These are phyloP conservation scores for Platyrinchus mystaceus DNA, from an alignment of 2,797 vertebrate species.

Conservation along the genomic window DNA sequence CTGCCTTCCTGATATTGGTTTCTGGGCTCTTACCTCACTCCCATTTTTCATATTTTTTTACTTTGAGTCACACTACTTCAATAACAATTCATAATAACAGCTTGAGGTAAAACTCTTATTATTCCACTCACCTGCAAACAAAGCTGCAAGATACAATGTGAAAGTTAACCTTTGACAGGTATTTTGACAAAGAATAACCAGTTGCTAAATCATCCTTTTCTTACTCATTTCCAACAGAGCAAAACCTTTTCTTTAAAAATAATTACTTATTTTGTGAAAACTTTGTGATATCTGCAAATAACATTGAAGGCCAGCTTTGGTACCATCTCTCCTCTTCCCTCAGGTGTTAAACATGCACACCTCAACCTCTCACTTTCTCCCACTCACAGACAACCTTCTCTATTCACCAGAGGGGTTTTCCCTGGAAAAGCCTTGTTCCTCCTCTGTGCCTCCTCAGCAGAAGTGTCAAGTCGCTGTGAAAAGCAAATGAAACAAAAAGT, in stretches of 20 bases:
- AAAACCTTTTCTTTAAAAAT: neutral
- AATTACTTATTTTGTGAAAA: neutral
- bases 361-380: neutral
- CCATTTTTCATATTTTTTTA: neutral
- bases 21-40: neutral
- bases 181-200: neutral
- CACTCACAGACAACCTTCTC: neutral
- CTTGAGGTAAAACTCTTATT: neutral
- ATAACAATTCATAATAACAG: neutral
- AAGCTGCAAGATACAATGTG: neutral
- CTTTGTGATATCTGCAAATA: neutral
- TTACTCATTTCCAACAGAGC: neutral
- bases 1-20: neutral
- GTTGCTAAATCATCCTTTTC: neutral
- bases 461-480: neutral
- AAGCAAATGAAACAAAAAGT: neutral
- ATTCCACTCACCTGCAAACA: neutral
- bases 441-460: neutral
- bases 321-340: neutral
- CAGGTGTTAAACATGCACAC: neutral
- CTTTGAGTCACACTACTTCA: neutral
- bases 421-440: neutral
- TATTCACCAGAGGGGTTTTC: rapidly evolving
- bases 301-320: neutral
- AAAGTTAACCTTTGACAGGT: neutral